Evolutionary conservation across 2,888 invertebrate species (phyloP), one percentile per base, ranked within the genome.

Genomic region (Escarpia spicata): DNA sequence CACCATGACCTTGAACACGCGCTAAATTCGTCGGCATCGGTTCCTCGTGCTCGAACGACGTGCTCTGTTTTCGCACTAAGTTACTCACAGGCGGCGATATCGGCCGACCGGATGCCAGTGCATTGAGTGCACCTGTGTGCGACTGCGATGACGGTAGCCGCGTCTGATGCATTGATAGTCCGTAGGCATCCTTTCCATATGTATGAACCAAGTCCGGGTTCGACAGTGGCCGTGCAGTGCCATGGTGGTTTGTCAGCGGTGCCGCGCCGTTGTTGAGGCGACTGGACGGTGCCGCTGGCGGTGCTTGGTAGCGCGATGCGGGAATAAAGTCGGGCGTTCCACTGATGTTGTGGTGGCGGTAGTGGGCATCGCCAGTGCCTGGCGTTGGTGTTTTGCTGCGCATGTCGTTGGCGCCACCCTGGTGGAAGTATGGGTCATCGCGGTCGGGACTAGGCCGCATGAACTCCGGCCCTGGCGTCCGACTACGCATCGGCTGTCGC

Each of bases 1-100:
- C 75, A 75, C 37, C 90, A 92, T 94, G 94, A 93, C 94, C 94
- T 45, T 95, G 95, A 93, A 95, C 95, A 91, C 95, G 94, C 91
- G 95, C 95, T 60, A 96, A 94, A 93, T 95, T 95, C 93, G 95
- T 95, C 8, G 96, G 95, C 45, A 94, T 96, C 31, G 97, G 97
- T 93, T 97, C 97, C 94, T 97, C 97, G 93, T 97, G 97, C 94
- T 97, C 97, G 95, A 97, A 97, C 93, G 97, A 97, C n/a, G 97
- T 97, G 91, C 97, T 97, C 94, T 97, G 97, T 95, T 93, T 93
- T 3, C 93, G 93, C 6, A 92, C 91, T 75, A 91, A 89, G 31
- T 90, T 91, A 37, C 43, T 45, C 15, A 52, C 43, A 37, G 90
- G 75, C 2, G 75, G 75, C 75, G 75, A 75, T 26, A 75, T 75